Evolutionary conservation across 2,113 vertebrate genomes (phyloP).

Genomic region (Isichthys henryi): DNA sequence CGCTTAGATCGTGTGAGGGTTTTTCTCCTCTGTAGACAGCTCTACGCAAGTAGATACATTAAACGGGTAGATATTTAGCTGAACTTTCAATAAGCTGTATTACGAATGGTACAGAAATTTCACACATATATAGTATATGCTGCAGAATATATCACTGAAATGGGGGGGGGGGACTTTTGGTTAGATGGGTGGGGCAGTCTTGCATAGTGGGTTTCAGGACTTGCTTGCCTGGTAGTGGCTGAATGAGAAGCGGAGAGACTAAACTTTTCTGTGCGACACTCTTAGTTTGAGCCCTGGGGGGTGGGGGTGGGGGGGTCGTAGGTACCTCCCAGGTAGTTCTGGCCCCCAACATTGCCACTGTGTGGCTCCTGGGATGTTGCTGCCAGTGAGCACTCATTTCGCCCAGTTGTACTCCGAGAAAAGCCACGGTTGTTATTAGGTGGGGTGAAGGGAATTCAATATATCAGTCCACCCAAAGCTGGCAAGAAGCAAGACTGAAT

Average conservation of each 20-base stretch:
- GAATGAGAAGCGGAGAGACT: not conserved
- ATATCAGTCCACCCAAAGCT: not conserved
- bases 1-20: not conserved
- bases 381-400: not conserved
- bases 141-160: not conserved
- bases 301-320: not conserved
- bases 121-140: not conserved
- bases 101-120: not conserved
- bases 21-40: not conserved
- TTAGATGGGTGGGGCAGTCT: not conserved
- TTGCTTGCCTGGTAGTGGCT: not conserved
- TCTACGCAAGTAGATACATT: not conserved
- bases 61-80: not conserved
- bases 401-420: not conserved
- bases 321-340: not conserved
- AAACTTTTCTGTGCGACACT: not conserved
- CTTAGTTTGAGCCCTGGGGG: not conserved
- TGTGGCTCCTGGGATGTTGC: not conserved
- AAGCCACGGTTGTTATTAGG: not conserved
- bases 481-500: not conserved
- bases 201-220: not conserved
- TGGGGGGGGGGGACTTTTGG: not conserved
- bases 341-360: not conserved
- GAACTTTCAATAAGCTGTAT: conserved; percentile 7
- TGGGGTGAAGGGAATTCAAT: not conserved